These are phyloP conservation scores for Epinephelus malabaricus DNA, from an alignment of 2,797 vertebrate species.

Conservation along the genomic window DNA sequence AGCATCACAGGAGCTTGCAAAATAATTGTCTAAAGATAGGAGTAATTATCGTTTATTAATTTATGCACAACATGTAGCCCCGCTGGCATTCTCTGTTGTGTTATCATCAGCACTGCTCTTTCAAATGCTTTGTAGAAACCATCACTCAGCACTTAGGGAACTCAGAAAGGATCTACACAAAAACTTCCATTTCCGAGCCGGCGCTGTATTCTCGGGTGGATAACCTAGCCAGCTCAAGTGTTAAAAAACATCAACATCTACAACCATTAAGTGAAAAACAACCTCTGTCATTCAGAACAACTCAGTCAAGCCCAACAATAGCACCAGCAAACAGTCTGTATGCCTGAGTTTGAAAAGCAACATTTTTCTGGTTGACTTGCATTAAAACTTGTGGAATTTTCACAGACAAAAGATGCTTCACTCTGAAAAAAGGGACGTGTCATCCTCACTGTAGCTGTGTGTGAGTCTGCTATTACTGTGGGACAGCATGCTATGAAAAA, in stretches of 20 bases:
- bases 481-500: slow-evolving; percentile 2
- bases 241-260: slow-evolving; percentile 25
- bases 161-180: not conserved
- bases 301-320: slow-evolving; percentile 12
- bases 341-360: slow-evolving; percentile 16
- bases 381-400: slow-evolving; percentile 3
- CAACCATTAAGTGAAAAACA: slow-evolving; percentile 30
- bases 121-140: slow-evolving; percentile 28
- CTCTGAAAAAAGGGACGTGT: slow-evolving; percentile 16
- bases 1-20: slow-evolving; percentile 51
- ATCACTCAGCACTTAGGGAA: slow-evolving; percentile 39
- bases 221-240: not conserved
- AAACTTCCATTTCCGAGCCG: slow-evolving; percentile 15
- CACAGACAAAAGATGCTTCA: slow-evolving; percentile 29
- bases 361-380: slow-evolving; percentile 40
- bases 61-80: slow-evolving; percentile 43
- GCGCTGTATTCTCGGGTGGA: not conserved
- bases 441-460: slow-evolving; percentile 18
- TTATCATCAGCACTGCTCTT: slow-evolving; percentile 36
- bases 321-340: not conserved
- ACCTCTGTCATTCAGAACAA: slow-evolving; percentile 23
- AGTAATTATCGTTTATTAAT: slow-evolving; percentile 68
- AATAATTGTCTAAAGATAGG: slow-evolving; percentile 65
- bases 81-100: slow-evolving; percentile 18
- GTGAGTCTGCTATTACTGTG: slow-evolving; percentile 2